Base-by-base conservation (phyloP, 2,113 vertebrate genomes). In the Spheniscus mendiculus region DNA sequence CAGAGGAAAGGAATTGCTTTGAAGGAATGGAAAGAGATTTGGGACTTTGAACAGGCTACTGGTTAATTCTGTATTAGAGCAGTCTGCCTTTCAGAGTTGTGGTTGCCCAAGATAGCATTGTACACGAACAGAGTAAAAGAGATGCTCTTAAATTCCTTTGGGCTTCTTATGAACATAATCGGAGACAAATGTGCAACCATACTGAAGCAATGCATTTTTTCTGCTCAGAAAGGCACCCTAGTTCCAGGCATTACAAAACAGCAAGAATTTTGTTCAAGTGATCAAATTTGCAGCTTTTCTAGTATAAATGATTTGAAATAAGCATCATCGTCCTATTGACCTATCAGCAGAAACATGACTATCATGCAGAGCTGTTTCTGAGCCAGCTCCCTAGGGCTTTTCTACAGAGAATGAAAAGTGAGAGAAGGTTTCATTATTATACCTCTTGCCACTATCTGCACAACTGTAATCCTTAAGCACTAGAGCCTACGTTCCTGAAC, bases 221-320 rank as follows among this genome's bases (percentile, higher is more conserved):
- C 58, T 91, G 29, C 53, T 66, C 44, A 55, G 82, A 82, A 95
- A 84, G 13, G 25, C 34, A 92, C 20, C 12, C 21, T 81, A 29
- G 11, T 59, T 67, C 27, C 32, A 67, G 20, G 16, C 32, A 47
- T 70, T 80, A 32, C 20, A 84, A 79, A 80, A 17, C 5, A 73
- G 16, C 22, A 78, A 14, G 38, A 90, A 80, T 93, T 93, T 83
- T 77, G 19, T 83, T 77, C 45, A 89, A 63, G 17, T 62, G 27
- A 88, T 72, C 76, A 94, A 88, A 45, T 95, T 80, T 96, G 26
- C 38, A 88, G 29, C 62, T 88, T 94, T 96, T 93, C 70, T 50
- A 74, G n/a, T 63, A 11, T 34, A 58, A 97, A 55, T 55, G 50
- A 56, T 83, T 74, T 72, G 81, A 83, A 93, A 87, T 69, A 77